Percentiles rank a stretch among this genome's conserved stretches.
Conservation (phyloP, 2,113 vertebrate genomes). For the Deroptyus accipitrinus region DNA sequence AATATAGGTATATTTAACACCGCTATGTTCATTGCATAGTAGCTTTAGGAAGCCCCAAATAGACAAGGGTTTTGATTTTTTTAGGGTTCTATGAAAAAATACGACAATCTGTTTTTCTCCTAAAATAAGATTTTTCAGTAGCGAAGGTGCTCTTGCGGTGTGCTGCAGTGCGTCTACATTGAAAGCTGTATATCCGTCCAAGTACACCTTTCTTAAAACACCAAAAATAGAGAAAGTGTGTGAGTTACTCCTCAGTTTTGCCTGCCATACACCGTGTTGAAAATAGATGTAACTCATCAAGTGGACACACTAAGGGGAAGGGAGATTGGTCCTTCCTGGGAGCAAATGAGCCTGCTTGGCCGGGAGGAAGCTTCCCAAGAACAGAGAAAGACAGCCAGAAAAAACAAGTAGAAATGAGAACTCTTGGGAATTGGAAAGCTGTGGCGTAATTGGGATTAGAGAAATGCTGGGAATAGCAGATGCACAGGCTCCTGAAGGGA, state of each 20-base stretch:
- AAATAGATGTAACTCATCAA: background rate
- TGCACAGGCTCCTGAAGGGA: background rate
- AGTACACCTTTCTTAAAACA: background rate
- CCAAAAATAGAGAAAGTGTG: background rate
- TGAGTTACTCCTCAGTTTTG: background rate
- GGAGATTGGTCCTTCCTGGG: background rate
- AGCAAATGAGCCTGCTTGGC: background rate
- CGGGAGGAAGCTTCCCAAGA: background rate
- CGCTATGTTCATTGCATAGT: background rate
- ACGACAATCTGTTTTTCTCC: background rate
- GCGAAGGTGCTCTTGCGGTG: background rate
- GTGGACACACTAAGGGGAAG: background rate
- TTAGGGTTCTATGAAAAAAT: background rate
- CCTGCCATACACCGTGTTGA: background rate
- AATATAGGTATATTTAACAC: background rate
- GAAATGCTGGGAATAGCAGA: background rate
- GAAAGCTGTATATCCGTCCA: background rate
- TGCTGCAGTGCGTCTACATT: background rate
- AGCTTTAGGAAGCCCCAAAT: background rate
- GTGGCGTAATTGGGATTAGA: background rate
- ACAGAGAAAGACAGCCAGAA: background rate
- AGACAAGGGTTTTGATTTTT: background rate
- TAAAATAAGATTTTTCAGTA: background rate
- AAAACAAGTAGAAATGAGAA: background rate
- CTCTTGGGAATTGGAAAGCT: background rate